Conservation (phyloP, 2,888 invertebrate genomes). For the Dasysyrphus albostriatus region DNA sequence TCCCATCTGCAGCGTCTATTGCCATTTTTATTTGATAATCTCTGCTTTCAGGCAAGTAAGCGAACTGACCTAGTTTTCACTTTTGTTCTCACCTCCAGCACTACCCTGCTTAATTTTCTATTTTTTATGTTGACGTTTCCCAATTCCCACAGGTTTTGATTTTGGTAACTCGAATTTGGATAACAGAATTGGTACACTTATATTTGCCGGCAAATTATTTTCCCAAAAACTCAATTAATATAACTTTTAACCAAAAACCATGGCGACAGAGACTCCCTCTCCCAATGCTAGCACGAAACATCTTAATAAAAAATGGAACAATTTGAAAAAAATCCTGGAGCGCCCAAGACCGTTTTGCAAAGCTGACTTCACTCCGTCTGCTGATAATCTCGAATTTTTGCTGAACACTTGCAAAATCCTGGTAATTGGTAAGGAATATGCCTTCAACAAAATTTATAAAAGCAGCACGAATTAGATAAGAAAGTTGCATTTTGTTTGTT, state of each 20-base stretch:
- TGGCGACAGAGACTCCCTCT: slow-evolving; percentile 76
- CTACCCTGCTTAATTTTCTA: not conserved
- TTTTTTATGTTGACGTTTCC: slow-evolving; percentile 3
- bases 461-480: not conserved
- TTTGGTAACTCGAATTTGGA: not conserved
- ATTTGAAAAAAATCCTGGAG: slow-evolving; percentile 93
- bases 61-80: too few relatives aligned
- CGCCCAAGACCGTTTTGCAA: slow-evolving; percentile 96
- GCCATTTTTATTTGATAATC: too few relatives aligned
- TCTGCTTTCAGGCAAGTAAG: too few relatives aligned
- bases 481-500: slow-evolving; percentile 59
- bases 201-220: slow-evolving; percentile 2
- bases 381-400: slow-evolving; percentile 93
- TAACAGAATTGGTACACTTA: not conserved
- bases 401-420: slow-evolving; percentile 94
- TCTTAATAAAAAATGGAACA: slow-evolving; percentile 89
- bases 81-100: not conserved
- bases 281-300: slow-evolving; percentile 77
- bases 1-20: too few relatives aligned
- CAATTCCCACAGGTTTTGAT: not conserved
- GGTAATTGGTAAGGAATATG: slow-evolving; percentile 85
- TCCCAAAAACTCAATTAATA: not conserved
- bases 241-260: not conserved
- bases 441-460: not conserved
- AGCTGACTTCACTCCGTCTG: slow-evolving; percentile 94